A percentile compares a stretch with the other conserved stretches of the same genome.
Evolutionary conservation across 1,140 invertebrate species (phyloP).

Genomic region (Lanistes nyassanus): DNA sequence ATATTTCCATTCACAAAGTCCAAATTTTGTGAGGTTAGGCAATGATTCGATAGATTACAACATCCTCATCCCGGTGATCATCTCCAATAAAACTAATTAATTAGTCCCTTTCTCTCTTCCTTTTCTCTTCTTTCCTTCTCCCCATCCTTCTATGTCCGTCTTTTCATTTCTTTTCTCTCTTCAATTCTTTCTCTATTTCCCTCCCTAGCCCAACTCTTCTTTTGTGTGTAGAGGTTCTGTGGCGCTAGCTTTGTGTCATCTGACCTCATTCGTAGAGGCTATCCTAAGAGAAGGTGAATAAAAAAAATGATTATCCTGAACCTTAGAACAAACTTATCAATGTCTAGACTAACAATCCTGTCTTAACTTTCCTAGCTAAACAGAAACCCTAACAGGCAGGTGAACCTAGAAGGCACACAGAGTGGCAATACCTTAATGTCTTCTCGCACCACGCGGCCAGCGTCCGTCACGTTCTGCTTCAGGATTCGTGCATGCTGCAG

Average conservation of each 20-base stretch:
- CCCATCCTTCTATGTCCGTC: neutral
- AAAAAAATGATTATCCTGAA: conserved; percentile 1
- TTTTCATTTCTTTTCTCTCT: neutral
- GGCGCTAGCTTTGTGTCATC: neutral
- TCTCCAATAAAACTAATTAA: neutral
- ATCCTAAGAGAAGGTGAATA: neutral
- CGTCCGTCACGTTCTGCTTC: conserved; percentile 87
- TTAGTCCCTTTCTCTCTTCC: neutral
- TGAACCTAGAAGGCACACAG: neutral
- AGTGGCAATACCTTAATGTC: conserved; percentile 78
- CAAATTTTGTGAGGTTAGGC: no score
- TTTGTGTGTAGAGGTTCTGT: neutral
- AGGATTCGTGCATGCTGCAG: conserved; percentile 84
- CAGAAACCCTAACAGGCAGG: neutral
- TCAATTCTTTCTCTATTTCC: neutral
- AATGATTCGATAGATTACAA: no score
- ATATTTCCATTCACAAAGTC: neutral
- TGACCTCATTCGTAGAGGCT: neutral
- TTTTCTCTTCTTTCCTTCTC: neutral
- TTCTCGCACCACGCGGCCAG: conserved; percentile 83
- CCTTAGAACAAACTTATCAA: neutral
- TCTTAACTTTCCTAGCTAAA: neutral
- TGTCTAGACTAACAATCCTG: neutral
- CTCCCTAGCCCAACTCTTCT: neutral
- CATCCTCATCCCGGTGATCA: no score